phyloP scores from a whole-genome alignment of 2,888 invertebrate genomes.

The Drosophila affinis region DNA sequence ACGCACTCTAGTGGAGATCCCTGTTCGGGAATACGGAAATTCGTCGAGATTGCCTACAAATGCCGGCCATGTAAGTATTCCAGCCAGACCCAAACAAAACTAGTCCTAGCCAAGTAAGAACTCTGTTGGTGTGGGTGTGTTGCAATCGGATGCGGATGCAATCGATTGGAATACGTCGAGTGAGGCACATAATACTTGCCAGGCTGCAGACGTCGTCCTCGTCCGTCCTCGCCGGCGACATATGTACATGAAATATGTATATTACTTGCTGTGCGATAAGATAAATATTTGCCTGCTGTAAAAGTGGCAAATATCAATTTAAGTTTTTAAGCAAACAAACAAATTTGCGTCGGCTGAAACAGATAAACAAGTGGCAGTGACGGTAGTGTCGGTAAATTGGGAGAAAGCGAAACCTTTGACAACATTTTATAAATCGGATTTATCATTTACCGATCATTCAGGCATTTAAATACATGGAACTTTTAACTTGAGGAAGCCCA shows the following conservation, averaged over 20 bases:
- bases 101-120: background rate
- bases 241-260: conserved; percentile 55
- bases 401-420: background rate
- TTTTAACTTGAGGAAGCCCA: no score
- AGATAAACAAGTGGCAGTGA: background rate
- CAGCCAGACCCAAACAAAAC: background rate
- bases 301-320: conserved; percentile 71
- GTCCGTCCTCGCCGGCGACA: conserved; percentile 44
- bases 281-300: conserved; percentile 67
- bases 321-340: conserved; percentile 56
- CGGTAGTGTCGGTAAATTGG: background rate
- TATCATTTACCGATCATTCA: background rate
- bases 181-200: conserved; percentile 5
- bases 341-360: conserved; percentile 50
- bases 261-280: conserved; percentile 59
- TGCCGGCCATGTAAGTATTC: conserved; percentile 97
- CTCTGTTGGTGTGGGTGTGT: background rate
- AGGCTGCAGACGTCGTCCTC: conserved; percentile 27
- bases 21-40: conserved; percentile 95
- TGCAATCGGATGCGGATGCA: conserved; percentile 51
- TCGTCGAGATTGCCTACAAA: conserved; percentile 97
- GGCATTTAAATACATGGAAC: no score
- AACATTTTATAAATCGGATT: background rate
- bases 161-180: conserved; percentile 50
- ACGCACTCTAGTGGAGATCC: conserved; percentile 92